phyloP scores from a whole-genome alignment of 2,797 vertebrate genomes.

The Melopsittacus undulatus region DNA sequence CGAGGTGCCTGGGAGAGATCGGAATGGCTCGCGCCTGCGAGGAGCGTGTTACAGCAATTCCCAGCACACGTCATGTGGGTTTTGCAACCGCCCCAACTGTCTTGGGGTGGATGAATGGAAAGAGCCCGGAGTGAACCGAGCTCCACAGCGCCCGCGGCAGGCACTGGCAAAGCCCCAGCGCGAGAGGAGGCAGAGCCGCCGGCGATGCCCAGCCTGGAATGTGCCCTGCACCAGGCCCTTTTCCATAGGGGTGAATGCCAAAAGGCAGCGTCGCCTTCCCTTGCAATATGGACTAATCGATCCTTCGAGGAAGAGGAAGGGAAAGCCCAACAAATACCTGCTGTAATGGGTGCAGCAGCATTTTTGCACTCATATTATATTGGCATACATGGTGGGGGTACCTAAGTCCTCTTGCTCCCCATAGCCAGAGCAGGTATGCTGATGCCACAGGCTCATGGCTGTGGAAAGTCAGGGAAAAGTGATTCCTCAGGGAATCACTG shows the following conservation, averaged over 20 bases:
- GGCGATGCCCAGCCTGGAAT: neutral
- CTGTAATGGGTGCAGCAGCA: fast-evolving
- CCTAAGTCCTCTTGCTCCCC: neutral
- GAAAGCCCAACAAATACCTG: neutral
- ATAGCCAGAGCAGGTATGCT: neutral
- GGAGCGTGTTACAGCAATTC: conserved; percentile 58
- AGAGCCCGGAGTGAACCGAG: neutral
- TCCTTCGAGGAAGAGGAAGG: neutral
- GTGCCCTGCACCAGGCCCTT: fast-evolving
- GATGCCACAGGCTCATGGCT: fast-evolving
- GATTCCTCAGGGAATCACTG: neutral
- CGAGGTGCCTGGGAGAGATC: conserved; percentile 34
- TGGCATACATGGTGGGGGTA: fast-evolving
- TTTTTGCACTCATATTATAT: fast-evolving
- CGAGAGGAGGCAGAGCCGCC: fast-evolving
- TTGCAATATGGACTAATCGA: neutral
- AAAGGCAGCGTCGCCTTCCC: neutral
- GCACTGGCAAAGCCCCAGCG: neutral
- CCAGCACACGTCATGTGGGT: conserved; percentile 15
- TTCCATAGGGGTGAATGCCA: neutral
- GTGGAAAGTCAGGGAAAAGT: fast-evolving
- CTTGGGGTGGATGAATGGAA: neutral
- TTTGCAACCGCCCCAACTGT: conserved; percentile 46
- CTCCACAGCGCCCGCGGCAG: neutral
- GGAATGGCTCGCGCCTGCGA: neutral